A percentile compares a stretch with the other conserved stretches of the same genome.
These are phyloP conservation scores for Premnoplex brunnescens DNA, from an alignment of 2,797 vertebrate species.

Conservation along the genomic window DNA sequence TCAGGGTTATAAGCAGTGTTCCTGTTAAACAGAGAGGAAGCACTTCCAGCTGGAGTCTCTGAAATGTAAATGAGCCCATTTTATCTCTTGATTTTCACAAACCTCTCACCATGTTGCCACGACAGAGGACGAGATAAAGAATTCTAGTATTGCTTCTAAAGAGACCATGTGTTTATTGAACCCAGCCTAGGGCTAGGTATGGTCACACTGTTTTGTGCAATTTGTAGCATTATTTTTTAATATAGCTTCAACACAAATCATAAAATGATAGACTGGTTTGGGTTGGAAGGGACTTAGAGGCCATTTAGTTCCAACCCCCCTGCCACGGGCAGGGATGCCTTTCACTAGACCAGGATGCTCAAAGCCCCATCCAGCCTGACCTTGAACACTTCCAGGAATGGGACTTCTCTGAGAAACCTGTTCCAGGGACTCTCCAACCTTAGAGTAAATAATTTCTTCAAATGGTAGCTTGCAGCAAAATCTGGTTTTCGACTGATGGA, in stretches of 20 bases:
- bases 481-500: background rate
- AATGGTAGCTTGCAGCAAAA: background rate
- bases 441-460: background rate
- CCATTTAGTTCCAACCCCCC: background rate
- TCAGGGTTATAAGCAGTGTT: background rate
- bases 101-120: slow-evolving; percentile 2
- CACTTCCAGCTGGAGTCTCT: slow-evolving; percentile 5
- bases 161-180: background rate
- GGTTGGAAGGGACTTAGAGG: background rate
- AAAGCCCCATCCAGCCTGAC: background rate
- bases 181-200: background rate
- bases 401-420: background rate
- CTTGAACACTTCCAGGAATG: background rate
- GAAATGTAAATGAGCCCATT: slow-evolving; percentile 52
- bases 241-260: background rate
- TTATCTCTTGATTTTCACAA: slow-evolving; percentile 48
- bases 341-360: background rate
- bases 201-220: background rate
- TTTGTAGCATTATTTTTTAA: background rate
- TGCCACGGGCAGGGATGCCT: background rate
- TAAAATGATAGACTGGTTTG: background rate
- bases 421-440: fast-evolving
- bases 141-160: background rate
- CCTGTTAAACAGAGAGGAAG: slow-evolving; percentile 3
- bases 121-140: slow-evolving; percentile 2